phyloP scores from a whole-genome alignment of 2,113 vertebrate genomes.

The Erinaceus europaeus region DNA sequence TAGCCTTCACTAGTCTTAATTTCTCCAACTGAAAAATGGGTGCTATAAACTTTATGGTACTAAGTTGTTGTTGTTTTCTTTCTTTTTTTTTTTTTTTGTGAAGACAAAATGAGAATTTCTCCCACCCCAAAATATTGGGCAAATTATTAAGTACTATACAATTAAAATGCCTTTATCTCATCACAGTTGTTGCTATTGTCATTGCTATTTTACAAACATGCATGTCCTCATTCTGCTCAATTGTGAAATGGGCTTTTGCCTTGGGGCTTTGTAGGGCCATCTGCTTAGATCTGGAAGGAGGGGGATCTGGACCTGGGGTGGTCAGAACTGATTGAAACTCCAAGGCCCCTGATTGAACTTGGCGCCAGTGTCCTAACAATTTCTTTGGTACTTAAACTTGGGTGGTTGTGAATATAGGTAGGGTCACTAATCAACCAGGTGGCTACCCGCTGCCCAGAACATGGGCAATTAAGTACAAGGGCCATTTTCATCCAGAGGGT shows the following conservation, averaged over 20 bases:
- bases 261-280: slow-evolving; percentile 63
- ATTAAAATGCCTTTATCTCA: slow-evolving; percentile 31
- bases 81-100: too few species aligned
- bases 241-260: slow-evolving; percentile 50
- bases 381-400: slow-evolving; percentile 73
- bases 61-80: too few species aligned
- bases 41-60: not conserved
- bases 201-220: slow-evolving; percentile 43
- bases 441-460: slow-evolving; percentile 80
- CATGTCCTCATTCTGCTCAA: not conserved
- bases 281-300: slow-evolving; percentile 57
- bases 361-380: slow-evolving; percentile 70
- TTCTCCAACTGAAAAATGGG: slow-evolving; percentile 20
- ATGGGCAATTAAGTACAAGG: slow-evolving; percentile 82
- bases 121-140: not conserved
- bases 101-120: slow-evolving; percentile 50
- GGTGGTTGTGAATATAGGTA: slow-evolving; percentile 84
- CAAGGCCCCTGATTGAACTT: slow-evolving; percentile 70
- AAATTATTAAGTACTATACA: slow-evolving; percentile 36
- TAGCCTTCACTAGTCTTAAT: slow-evolving; percentile 39
- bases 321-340: slow-evolving; percentile 77
- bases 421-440: slow-evolving; percentile 85
- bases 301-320: slow-evolving; percentile 62
- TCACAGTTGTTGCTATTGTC: slow-evolving; percentile 27
- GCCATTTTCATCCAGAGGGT: slow-evolving; percentile 86